Percentiles rank a stretch among this genome's conserved stretches.
phyloP scores from a whole-genome alignment of 2,888 invertebrate species.

The Protula sp. region DNA sequence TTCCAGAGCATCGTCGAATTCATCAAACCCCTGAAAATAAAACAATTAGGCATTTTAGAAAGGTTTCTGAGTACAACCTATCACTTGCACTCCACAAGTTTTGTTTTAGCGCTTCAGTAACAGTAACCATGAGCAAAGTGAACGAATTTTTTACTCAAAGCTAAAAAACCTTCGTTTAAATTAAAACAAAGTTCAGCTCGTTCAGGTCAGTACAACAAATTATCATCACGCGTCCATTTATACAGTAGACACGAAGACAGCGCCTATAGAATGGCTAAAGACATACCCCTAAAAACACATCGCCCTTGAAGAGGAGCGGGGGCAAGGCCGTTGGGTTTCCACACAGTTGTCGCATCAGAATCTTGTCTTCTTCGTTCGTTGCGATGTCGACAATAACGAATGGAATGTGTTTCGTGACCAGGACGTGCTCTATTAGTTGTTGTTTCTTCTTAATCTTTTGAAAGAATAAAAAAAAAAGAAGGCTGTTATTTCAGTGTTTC shows the following conservation, averaged over 20 bases:
- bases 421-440: not conserved
- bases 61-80: too few species aligned
- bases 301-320: not conserved
- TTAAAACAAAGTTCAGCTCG: too few species aligned
- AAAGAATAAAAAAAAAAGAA: not conserved
- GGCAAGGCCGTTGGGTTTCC: not conserved
- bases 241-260: not conserved
- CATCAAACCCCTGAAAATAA: not conserved
- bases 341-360: not conserved
- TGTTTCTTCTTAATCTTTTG: not conserved
- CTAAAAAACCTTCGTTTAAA: too few species aligned
- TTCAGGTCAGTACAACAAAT: too few species aligned
- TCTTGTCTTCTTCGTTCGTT: not conserved
- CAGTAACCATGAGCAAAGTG: too few species aligned
- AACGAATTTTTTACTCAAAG: too few species aligned
- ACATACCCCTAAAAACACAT: not conserved
- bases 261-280: not conserved
- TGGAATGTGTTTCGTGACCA: not conserved
- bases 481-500: too few species aligned
- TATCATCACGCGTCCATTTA: too few species aligned
- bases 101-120: too few species aligned
- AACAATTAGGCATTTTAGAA: too few species aligned
- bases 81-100: too few species aligned
- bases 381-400: not conserved
- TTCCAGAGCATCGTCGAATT: not conserved